Percentiles rank a stretch among this genome's conserved stretches.
Evolutionary conservation across 2,797 vertebrate species (phyloP).

Genomic region (Threskiornis aethiopicus): DNA sequence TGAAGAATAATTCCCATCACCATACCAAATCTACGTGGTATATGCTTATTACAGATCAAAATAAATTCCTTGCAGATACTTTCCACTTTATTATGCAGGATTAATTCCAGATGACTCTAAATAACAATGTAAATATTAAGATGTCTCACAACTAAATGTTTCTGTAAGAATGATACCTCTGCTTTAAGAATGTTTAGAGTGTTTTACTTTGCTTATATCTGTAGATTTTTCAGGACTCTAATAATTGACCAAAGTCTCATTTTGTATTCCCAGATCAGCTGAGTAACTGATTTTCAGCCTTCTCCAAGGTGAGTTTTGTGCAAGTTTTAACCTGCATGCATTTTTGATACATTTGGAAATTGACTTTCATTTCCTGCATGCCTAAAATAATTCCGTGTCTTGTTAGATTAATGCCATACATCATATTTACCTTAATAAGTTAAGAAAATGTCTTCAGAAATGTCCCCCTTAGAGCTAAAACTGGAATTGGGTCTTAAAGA

Average conservation of each 20-base stretch:
- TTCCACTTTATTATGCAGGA: neutral
- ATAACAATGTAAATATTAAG: neutral
- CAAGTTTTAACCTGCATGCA: constrained; percentile 43
- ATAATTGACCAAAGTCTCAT: neutral
- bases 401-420: constrained; percentile 51
- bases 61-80: neutral
- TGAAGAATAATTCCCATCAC: neutral
- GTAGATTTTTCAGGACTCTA: neutral
- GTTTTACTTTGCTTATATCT: neutral
- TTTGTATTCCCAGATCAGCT: constrained; percentile 30
- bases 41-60: neutral
- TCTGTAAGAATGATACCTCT: neutral
- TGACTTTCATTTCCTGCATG: constrained; percentile 36
- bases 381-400: constrained; percentile 28
- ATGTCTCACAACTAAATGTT: neutral
- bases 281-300: neutral
- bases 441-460: constrained; percentile 40
- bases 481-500: constrained; percentile 26
- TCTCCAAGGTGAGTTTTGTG: constrained; percentile 17
- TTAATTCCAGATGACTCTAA: neutral
- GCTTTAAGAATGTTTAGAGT: neutral
- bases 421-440: constrained; percentile 50
- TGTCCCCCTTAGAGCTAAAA: constrained; percentile 9
- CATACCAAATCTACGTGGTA: neutral
- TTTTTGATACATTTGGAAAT: constrained; percentile 63